These are phyloP conservation scores for Mobula hypostoma DNA, from an alignment of 2,113 vertebrate species.

Conservation along the genomic window DNA sequence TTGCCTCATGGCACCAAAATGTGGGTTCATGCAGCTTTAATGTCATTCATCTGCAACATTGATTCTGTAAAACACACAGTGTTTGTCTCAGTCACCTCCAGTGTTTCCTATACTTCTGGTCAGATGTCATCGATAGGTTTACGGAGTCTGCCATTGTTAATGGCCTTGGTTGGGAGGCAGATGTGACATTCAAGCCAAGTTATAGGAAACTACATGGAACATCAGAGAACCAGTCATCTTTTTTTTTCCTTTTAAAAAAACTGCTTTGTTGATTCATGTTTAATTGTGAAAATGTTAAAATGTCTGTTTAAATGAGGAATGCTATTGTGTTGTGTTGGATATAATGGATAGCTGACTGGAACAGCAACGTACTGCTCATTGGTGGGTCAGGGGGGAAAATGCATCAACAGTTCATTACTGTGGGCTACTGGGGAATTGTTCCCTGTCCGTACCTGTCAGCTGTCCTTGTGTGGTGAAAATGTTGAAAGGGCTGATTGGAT, in stretches of 20 bases:
- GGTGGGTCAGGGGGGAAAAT: not conserved
- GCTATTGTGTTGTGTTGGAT: not conserved
- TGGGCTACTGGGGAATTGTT: not conserved
- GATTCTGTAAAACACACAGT: not conserved
- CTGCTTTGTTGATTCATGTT: not conserved
- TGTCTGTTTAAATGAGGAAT: not conserved
- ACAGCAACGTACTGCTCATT: not conserved
- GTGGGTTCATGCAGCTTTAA: slow-evolving; percentile 32
- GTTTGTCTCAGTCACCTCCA: slow-evolving; percentile 4
- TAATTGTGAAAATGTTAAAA: not conserved
- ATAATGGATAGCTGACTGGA: not conserved
- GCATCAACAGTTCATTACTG: not conserved
- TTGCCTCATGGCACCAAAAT: slow-evolving; percentile 13
- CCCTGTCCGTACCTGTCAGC: not conserved
- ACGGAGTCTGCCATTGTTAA: not conserved
- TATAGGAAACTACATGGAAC: slow-evolving; percentile 30
- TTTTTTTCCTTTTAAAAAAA: not conserved
- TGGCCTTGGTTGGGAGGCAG: not conserved
- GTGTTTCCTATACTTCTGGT: slow-evolving; percentile 25
- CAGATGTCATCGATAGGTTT: not conserved
- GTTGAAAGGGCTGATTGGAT: not conserved
- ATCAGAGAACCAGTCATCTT: not conserved
- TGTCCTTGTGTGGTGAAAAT: not conserved
- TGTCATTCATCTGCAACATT: not conserved
- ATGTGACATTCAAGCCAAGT: not conserved